Percentiles rank a stretch among this genome's conserved stretches.
phyloP scores from a whole-genome alignment of 2,113 vertebrate species.

The Hippocampus barbouri region DNA sequence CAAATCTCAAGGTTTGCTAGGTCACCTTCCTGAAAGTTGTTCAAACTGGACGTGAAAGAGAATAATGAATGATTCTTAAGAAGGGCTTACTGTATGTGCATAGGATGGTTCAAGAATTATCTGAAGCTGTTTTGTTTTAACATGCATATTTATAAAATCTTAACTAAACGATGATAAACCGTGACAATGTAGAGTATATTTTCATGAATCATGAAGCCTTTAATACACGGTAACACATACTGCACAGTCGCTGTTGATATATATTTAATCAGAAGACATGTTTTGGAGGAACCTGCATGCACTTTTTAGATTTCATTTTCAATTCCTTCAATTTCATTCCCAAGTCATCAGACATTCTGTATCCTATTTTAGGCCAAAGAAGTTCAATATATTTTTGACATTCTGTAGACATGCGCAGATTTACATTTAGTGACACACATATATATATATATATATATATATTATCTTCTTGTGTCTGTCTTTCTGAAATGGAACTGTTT shows the following conservation, averaged over 20 bases:
- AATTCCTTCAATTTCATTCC: constrained; percentile 67
- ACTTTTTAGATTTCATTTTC: constrained; percentile 39
- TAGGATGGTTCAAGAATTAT: constrained; percentile 11
- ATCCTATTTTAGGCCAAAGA: constrained; percentile 25
- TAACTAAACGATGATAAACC: background rate
- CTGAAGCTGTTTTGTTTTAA: background rate
- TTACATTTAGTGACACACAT: constrained; percentile 12
- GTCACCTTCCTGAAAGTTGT: constrained; percentile 17
- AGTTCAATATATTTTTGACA: constrained; percentile 8
- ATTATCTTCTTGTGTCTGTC: constrained; percentile 36
- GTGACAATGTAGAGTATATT: background rate
- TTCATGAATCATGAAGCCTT: background rate
- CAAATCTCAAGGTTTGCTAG: background rate
- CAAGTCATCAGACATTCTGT: constrained; percentile 20
- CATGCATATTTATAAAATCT: background rate
- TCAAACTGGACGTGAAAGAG: constrained; percentile 12
- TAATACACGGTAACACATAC: background rate
- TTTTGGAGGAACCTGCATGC: constrained; percentile 38
- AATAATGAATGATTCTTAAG: constrained; percentile 44
- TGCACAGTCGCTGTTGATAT: background rate
- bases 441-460: constrained; percentile 5
- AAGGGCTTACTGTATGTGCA: constrained; percentile 36
- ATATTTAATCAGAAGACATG: constrained; percentile 8
- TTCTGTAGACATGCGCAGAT: background rate
- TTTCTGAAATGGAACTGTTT: constrained; percentile 54